Evolutionary conservation across 1,140 invertebrate species (phyloP), one percentile per base, ranked within the genome.

Genomic region (Belonocnema kinseyi): DNA sequence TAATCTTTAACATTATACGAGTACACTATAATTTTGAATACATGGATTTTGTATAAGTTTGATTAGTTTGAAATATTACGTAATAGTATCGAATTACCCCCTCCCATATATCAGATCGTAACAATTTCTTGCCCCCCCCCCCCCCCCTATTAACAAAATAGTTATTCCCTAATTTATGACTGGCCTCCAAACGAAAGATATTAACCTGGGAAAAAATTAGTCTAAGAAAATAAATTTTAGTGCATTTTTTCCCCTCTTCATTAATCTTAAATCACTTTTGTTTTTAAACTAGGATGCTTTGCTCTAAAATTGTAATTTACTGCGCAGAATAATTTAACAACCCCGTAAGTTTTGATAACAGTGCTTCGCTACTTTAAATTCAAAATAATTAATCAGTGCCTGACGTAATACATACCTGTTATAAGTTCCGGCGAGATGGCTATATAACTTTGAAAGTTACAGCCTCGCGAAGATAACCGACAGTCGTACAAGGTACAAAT

Each of bases 341-440:
- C 26, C 26, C 21, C 40, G 40, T 26, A 66, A 66, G 58, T 66
- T 66, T 66, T 66, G 40, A 66, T 66, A 26, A 21, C 6, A 33
- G 58, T 14, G 13, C 26, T 66, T 66, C 16, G 58, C 58, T 66
- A 66, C 58, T 66, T 66, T 33, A 26, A 66, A 66, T 66, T 66
- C 58, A 66, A 66, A 66, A 66, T 66, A 66, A 66, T 66, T 66
- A 66, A 66, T 66, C 58, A 66, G 58, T 66, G 26, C 19, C 26
- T 66, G 58, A 40, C 21, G 40, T 66, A 66, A 66, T 66, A 66
- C 40, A 66, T 66, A 16, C 40, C 58, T 66, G 58, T 66, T 66
- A 66, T 66, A 66, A 66, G 58, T 66, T 66, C 26, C 26, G 14
- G 58, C 13, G 58, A 66, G 58, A 66, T 66, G 58, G 58, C 26